These are phyloP conservation scores for Bradypus variegatus DNA, from an alignment of 2,797 vertebrate species.

Conservation along the genomic window DNA sequence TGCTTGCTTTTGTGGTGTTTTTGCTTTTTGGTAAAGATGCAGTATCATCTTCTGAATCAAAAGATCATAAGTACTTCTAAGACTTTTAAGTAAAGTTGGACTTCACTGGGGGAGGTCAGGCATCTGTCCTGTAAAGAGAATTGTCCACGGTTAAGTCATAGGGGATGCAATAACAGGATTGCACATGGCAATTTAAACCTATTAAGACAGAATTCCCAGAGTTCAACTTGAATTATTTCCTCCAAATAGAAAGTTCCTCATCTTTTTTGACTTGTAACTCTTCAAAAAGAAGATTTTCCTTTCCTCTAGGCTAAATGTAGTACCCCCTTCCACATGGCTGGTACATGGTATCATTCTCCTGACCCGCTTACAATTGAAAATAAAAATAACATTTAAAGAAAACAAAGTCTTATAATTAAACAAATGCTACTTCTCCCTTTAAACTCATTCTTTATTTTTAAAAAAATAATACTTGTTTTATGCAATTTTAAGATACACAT, in stretches of 20 bases:
- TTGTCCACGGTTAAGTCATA: not conserved
- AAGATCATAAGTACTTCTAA: slow-evolving; percentile 57
- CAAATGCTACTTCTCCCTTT: not conserved
- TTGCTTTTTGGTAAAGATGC: slow-evolving; percentile 73
- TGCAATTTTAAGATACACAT: not conserved
- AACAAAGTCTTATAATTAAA: not conserved
- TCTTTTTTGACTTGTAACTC: not conserved
- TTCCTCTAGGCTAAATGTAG: not conserved
- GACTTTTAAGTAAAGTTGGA: not conserved
- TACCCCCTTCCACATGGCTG: not conserved
- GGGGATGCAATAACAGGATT: slow-evolving; percentile 51
- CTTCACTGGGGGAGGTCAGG: slow-evolving; percentile 52
- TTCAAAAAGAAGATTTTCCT: not conserved
- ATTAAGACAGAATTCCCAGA: not conserved
- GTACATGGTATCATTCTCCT: not conserved
- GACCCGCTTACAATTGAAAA: not conserved
- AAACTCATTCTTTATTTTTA: not conserved
- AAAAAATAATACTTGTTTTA: not conserved
- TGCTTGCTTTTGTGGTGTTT: slow-evolving; percentile 72
- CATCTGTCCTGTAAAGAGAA: slow-evolving; percentile 5
- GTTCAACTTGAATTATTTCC: not conserved
- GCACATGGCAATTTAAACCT: not conserved
- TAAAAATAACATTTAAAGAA: not conserved
- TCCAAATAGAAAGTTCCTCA: not conserved
- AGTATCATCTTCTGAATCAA: slow-evolving; percentile 75